Evolutionary conservation across 2,888 invertebrate genomes (phyloP), one percentile per base, ranked within the genome.

Genomic region (Acleris cristana): DNA sequence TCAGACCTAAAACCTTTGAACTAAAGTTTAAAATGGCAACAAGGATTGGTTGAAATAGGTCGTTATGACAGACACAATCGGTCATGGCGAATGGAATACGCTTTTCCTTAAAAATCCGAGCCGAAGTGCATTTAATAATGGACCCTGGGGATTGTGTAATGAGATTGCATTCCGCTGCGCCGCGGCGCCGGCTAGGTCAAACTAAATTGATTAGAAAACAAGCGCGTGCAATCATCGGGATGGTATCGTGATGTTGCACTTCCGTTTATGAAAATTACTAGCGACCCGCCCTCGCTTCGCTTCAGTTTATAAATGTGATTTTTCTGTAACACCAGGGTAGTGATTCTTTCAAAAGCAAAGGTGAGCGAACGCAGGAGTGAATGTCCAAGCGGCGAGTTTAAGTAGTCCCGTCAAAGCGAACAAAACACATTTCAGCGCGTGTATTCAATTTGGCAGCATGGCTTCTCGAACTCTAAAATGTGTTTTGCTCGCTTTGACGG

Each of bases 31-130:
- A 16, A 53, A 60, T 62, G n/a, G 21, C 45, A 45, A 3, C 6
- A 21, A 57, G 14, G 45, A 53, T 40, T 12, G 10, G 18, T 16
- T 56, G 40, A 53, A 53, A 68, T 64, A 53, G 61, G 64, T 30
- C 57, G 48, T 64, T 67, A 55, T 67, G 64, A 58, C 53, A 34
- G 40, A 58, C 54, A 40, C 64, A 64, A 64, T 68, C 70, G 62
- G 68, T 70, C 65, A 68, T 62, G 64, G 65, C 51, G 54, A 65
- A 49, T 58, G 65, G 70, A 70, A 65, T 64, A 21, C 68, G 23
- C 52, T 63, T 68, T 65, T 71, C 68, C 63, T 65, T 62, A 62
- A 65, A 68, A 68, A 67, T 60, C 53, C 56, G 60, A 14, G 45
- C 34, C 19, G 48, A 18, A 51, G 40, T 30, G 49, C 49, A 64